Evolutionary conservation across 2,888 invertebrate genomes (phyloP), one percentile per base, ranked within the genome.

Genomic region (Acronicta aceris): DNA sequence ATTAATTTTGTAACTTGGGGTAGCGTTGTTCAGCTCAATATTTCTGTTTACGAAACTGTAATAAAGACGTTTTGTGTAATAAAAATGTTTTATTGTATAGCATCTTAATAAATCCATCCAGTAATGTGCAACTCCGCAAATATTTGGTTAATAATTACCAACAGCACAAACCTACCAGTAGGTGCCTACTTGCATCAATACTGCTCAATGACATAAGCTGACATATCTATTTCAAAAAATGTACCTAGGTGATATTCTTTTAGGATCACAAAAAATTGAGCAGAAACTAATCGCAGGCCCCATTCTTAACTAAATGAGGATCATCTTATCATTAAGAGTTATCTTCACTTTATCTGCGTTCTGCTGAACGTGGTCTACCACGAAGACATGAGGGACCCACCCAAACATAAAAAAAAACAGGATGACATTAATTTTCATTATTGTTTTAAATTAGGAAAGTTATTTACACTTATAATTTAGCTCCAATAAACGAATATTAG

Each of bases 1-100:
- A 65, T 72, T 68, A 64, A 72, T 61, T 62, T 76, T 59, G 54
- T 48, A 66, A 73, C 40, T 72, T 49, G 27, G 54, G 52, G 74
- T 67, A 67, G 48, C 54, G n/a, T 52, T 56, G 41, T 60, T 59
- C 47, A 51, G 47, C 38, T 55, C 36, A 48, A 52, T 33, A 50
- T 67, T 56, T 61, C 43, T 68, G 52, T 74, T 54, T 17, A 40
- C 36, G 54, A 64, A 54, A 60, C 36, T 54, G 47, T 15, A 54
- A 72, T 33, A 46, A n/a, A 50, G 12, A 41, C 41, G 8, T 16
- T 42, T 59, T 42, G 17, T 51, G 33, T 48, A 21, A 21, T 41
- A 21, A 41, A 2, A 9, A 17, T 9, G 1, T 46, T 41, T 33
- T 50, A 33, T 40, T 16, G 36, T 10, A 30, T 27, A 27, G 7